A percentile compares a stretch with the other conserved stretches of the same genome.
These are phyloP conservation scores for Sarcophaga rosellei DNA, from an alignment of 2,888 invertebrate genomes.

Conservation along the genomic window DNA sequence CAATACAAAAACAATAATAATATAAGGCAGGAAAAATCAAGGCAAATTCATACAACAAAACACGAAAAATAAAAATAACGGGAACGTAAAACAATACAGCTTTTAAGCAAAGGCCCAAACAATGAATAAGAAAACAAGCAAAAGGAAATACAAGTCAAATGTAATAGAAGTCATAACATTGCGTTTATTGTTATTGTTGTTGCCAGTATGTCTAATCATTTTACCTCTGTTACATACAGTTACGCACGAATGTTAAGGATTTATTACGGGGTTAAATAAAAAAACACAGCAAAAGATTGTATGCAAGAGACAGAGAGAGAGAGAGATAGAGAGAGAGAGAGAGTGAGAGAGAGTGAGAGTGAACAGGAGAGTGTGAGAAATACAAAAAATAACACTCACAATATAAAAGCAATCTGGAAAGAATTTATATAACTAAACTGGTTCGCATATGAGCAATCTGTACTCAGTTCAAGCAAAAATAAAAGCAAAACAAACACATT, in stretches of 20 bases:
- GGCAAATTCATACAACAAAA: background rate
- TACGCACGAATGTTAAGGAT: background rate
- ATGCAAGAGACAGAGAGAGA: background rate
- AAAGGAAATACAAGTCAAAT: constrained; percentile 14
- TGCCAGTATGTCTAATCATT: constrained; percentile 29
- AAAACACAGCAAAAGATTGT: background rate
- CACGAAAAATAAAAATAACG: background rate
- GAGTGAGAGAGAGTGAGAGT: background rate
- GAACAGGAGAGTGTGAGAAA: background rate
- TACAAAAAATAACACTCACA: background rate
- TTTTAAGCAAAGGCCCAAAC: background rate
- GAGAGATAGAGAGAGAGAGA: background rate
- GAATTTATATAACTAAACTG: background rate
- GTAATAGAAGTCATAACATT: constrained; percentile 19
- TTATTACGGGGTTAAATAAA: constrained; percentile 46
- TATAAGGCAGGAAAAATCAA: background rate
- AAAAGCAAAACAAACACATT: background rate
- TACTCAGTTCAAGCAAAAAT: constrained; percentile 28
- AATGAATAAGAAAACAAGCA: background rate
- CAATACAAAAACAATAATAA: background rate
- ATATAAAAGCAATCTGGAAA: background rate
- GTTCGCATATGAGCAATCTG: constrained; percentile 50
- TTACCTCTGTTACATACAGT: background rate
- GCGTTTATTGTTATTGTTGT: constrained; percentile 1
- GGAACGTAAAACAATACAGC: constrained; percentile 21